Evolutionary conservation across 2,113 vertebrate genomes (phyloP).

Genomic region (Galemys pyrenaicus): DNA sequence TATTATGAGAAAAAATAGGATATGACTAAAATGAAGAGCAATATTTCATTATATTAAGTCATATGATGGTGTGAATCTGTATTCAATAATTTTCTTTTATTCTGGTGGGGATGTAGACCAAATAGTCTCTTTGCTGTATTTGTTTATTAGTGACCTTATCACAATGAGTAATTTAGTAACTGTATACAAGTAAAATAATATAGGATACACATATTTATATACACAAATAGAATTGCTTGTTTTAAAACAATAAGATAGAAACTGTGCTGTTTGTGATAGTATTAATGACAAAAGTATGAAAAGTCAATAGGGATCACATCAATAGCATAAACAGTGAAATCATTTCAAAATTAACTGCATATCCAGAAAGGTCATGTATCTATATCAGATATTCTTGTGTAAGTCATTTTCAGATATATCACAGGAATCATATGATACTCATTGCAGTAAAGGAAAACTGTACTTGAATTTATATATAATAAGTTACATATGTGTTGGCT

Average conservation of each 20-base stretch:
- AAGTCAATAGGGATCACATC: background rate
- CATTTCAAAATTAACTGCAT: background rate
- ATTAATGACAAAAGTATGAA: background rate
- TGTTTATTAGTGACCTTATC: background rate
- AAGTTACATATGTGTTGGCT: background rate
- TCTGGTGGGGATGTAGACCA: background rate
- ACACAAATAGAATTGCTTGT: background rate
- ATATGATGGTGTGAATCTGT: background rate
- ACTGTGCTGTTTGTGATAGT: background rate
- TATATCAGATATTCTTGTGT: background rate
- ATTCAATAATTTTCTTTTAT: background rate
- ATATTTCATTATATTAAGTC: background rate
- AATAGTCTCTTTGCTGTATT: background rate
- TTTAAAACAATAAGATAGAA: background rate
- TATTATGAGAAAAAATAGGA: background rate
- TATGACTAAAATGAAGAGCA: background rate
- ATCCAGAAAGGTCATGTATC: background rate
- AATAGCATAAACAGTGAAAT: background rate
- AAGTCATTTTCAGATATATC: background rate
- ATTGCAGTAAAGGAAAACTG: background rate
- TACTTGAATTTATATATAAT: background rate
- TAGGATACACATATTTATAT: background rate
- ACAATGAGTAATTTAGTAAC: background rate
- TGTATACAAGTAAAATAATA: background rate
- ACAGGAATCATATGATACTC: background rate